These are phyloP conservation scores for Nerophis ophidion DNA, from an alignment of 2,113 vertebrate genomes.

Conservation along the genomic window DNA sequence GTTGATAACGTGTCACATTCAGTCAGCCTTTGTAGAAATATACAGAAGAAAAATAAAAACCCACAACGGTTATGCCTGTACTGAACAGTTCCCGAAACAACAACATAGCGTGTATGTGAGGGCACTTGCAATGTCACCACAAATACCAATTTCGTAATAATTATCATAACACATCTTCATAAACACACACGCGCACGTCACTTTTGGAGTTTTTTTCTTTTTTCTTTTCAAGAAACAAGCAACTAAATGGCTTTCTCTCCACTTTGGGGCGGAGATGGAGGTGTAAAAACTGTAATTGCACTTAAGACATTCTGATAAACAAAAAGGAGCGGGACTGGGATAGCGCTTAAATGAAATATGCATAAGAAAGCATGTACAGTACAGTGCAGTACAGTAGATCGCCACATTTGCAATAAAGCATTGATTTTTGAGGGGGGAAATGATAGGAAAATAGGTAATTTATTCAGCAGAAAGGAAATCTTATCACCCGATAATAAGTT, in stretches of 20 bases:
- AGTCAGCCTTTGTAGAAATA: conserved; percentile 52
- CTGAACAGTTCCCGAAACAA: conserved; percentile 54
- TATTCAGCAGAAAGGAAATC: too few relatives aligned
- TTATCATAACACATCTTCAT: conserved; percentile 50
- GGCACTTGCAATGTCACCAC: conserved; percentile 74
- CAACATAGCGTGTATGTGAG: conserved; percentile 50
- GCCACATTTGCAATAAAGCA: too few relatives aligned
- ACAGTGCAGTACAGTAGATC: too few relatives aligned
- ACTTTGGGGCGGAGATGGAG: conserved; percentile 39
- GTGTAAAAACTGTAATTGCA: conserved; percentile 67
- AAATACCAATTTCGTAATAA: conserved; percentile 60
- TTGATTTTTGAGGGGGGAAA: too few relatives aligned
- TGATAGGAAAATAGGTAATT: too few relatives aligned
- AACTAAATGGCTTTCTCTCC: conserved; percentile 53
- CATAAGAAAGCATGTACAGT: too few relatives aligned
- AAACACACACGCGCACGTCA: conserved; percentile 57
- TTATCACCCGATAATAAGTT: too few relatives aligned
- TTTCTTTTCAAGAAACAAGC: conserved; percentile 11
- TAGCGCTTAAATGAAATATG: too few relatives aligned
- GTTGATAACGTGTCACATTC: conserved; percentile 61
- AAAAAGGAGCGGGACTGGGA: neutral
- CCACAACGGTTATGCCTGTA: conserved; percentile 54
- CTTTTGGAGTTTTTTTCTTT: conserved; percentile 10
- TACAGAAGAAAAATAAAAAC: conserved; percentile 52
- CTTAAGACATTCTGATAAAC: conserved; percentile 47